phyloP scores from a whole-genome alignment of 2,797 vertebrate genomes.

The Brotula barbata region DNA sequence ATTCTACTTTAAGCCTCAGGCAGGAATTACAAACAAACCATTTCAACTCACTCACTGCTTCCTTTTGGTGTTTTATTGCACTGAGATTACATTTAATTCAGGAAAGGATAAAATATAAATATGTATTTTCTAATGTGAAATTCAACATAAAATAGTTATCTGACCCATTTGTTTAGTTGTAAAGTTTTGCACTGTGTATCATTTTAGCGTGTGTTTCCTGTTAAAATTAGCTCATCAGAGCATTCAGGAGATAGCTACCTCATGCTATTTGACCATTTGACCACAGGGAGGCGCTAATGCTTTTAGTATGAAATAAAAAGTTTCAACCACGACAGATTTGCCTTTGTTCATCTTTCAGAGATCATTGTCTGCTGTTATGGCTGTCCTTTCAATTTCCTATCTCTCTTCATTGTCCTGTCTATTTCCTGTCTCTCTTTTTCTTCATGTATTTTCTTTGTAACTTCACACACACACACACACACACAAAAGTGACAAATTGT shows the following conservation, averaged over 20 bases:
- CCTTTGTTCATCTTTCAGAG: conserved; percentile 59
- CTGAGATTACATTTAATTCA: conserved; percentile 20
- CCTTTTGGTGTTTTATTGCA: not conserved
- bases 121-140: not conserved
- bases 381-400: not conserved
- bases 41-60: no score
- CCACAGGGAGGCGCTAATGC: conserved; percentile 65
- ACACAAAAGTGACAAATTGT: not conserved
- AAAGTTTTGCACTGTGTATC: conserved; percentile 21
- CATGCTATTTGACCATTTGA: conserved; percentile 37
- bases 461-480: not conserved
- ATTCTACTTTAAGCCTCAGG: conserved; percentile 5
- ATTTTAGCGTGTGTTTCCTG: conserved; percentile 8
- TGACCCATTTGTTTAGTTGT: conserved; percentile 1
- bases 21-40: conserved; percentile 19
- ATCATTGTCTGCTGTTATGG: conserved; percentile 26
- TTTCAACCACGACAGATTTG: conserved; percentile 28
- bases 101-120: not conserved
- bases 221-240: conserved; percentile 2
- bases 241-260: not conserved
- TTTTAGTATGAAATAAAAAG: conserved; percentile 50
- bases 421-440: conserved; percentile 9
- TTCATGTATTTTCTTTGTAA: not conserved
- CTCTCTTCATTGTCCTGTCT: not conserved
- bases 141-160: not conserved